Conservation (phyloP, 2,888 invertebrate species). For the Neria commutata region DNA sequence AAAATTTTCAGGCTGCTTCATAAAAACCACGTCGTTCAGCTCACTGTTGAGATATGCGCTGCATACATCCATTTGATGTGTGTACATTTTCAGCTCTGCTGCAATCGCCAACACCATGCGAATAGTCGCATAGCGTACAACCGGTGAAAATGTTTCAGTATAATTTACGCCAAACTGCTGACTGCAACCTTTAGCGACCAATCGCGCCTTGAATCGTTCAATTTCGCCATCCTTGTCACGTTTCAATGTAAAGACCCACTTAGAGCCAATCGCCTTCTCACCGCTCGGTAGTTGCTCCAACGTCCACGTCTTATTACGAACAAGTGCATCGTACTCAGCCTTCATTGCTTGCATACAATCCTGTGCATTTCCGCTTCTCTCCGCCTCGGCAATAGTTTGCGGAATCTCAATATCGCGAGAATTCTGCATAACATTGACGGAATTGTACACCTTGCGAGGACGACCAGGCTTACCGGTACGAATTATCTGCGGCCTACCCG, state of each 20-base stretch:
- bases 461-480: background rate
- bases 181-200: constrained; percentile 32
- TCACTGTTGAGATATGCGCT: constrained; percentile 35
- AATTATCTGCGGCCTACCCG: background rate
- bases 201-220: constrained; percentile 24
- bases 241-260: constrained; percentile 33
- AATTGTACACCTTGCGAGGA: background rate
- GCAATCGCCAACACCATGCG: constrained; percentile 32
- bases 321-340: background rate
- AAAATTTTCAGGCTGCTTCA: constrained; percentile 29
- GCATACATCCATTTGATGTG: constrained; percentile 35
- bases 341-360: constrained; percentile 8
- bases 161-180: constrained; percentile 28
- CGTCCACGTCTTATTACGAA: background rate
- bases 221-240: constrained; percentile 24
- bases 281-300: constrained; percentile 15
- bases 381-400: background rate
- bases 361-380: background rate
- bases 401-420: background rate
- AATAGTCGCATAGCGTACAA: constrained; percentile 30
- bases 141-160: constrained; percentile 32
- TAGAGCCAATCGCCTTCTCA: constrained; percentile 27
- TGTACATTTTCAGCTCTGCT: constrained; percentile 27
- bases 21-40: constrained; percentile 30
- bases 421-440: background rate